Conservation (phyloP, 2,113 vertebrate genomes). For the Coregonus clupeaformis region DNA sequence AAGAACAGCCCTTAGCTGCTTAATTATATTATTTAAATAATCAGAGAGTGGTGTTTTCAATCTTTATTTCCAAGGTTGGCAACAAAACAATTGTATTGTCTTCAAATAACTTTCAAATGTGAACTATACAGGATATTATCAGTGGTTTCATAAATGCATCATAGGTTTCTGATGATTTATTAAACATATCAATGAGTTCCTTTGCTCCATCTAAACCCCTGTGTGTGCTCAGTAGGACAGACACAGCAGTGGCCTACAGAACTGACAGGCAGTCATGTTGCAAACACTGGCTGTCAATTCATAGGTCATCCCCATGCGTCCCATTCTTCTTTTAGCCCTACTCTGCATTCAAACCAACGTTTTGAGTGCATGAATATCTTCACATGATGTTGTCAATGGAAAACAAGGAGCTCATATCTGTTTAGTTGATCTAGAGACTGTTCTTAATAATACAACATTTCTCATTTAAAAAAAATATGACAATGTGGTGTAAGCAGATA, state of each 20-base stretch:
- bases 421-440: not conserved
- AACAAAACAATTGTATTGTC: not conserved
- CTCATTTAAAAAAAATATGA: not conserved
- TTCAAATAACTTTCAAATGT: not conserved
- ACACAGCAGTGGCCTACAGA: conserved; percentile 81
- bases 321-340: conserved; percentile 29
- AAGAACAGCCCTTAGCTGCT: no score
- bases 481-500: not conserved
- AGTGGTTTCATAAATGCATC: not conserved
- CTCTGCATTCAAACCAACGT: not conserved
- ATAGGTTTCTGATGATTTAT: not conserved
- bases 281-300: conserved; percentile 81
- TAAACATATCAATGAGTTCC: not conserved
- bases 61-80: not conserved
- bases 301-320: conserved; percentile 79
- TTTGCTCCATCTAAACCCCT: no score
- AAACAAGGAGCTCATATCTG: not conserved
- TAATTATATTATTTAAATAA: not conserved
- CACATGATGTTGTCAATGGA: not conserved
- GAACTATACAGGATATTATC: not conserved
- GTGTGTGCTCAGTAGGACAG: conserved; percentile 43
- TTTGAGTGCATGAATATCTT: not conserved
- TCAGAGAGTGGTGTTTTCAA: not conserved
- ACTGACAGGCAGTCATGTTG: conserved; percentile 77
- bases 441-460: not conserved